Conservation (phyloP, 2,113 vertebrate species). For the Dolichotis patagonum region DNA sequence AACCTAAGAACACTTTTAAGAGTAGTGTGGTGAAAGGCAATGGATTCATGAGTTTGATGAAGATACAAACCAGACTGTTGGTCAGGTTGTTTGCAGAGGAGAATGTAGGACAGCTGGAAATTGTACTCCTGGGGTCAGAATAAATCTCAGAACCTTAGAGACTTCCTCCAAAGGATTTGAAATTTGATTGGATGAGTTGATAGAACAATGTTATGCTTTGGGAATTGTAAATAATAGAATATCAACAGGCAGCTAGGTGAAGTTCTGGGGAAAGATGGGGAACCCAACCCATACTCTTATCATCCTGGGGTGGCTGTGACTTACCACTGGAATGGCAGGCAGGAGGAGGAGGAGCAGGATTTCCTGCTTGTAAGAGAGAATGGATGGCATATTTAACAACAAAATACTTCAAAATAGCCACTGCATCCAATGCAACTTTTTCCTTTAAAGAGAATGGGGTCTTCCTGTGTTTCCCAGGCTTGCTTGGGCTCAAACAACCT, state of each 20-base stretch:
- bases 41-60: neutral
- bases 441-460: neutral
- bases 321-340: neutral
- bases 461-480: neutral
- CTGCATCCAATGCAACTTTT: neutral
- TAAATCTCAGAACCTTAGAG: neutral
- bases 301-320: neutral
- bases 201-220: neutral
- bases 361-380: neutral
- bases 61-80: neutral
- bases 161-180: neutral
- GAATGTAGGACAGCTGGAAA: neutral
- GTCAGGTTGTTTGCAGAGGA: neutral
- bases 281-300: rapidly evolving
- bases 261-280: neutral
- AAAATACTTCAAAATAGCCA: neutral
- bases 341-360: neutral
- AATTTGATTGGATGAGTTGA: neutral
- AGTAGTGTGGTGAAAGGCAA: neutral
- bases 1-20: neutral
- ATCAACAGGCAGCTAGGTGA: neutral
- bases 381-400: neutral
- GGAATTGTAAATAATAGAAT: neutral
- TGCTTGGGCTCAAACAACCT: neutral
- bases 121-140: neutral